Evolutionary conservation across 2,888 invertebrate species (phyloP).

Genomic region (Oscheius onirici): DNA sequence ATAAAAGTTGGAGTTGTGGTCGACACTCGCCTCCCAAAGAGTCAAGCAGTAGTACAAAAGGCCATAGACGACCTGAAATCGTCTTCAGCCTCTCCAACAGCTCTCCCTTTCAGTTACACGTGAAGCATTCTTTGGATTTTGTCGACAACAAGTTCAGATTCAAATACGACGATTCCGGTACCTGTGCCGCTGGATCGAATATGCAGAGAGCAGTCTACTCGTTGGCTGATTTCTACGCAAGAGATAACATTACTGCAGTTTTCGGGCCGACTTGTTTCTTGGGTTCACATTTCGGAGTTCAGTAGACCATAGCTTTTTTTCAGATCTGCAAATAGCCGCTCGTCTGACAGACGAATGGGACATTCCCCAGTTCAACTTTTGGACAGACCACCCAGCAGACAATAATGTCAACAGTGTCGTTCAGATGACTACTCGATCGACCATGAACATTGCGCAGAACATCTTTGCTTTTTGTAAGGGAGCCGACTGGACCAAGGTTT

Average conservation of each 20-base stretch:
- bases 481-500: conserved; percentile 42
- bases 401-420: conserved; percentile 32
- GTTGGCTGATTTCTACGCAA: conserved; percentile 22
- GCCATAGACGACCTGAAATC: conserved; percentile 12
- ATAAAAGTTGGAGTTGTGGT: conserved; percentile 1
- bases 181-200: conserved; percentile 12
- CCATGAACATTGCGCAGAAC: conserved; percentile 44
- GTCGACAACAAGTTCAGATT: conserved; percentile 1
- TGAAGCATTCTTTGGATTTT: neutral
- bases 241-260: conserved; percentile 29
- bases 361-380: conserved; percentile 42
- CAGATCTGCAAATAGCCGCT: conserved; percentile 37
- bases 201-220: conserved; percentile 5
- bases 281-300: conserved; percentile 3
- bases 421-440: conserved; percentile 44
- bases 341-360: conserved; percentile 36
- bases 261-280: conserved; percentile 39
- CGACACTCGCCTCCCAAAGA: conserved; percentile 4
- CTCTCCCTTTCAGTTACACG: conserved; percentile 13
- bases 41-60: neutral
- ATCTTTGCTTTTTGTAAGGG: conserved; percentile 37
- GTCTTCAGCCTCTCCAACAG: neutral
- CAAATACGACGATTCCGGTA: conserved; percentile 17
- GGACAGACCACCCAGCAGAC: conserved; percentile 38
- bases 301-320: neutral